phyloP scores from a whole-genome alignment of 2,888 invertebrate species.

The Piscicola geometra region DNA sequence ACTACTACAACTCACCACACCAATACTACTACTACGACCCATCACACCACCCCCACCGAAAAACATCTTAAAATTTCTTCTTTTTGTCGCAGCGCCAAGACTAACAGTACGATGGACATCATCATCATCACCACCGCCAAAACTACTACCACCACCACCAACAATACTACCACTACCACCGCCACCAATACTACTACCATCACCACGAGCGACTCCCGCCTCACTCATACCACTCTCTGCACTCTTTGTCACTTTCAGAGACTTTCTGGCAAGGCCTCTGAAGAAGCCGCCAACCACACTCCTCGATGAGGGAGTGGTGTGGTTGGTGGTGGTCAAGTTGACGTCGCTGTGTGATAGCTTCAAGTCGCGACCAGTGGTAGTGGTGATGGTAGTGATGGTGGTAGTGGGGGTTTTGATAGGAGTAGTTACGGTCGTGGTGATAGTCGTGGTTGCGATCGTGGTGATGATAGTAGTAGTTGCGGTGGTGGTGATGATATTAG shows the following conservation, averaged over 20 bases:
- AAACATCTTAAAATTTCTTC: too few relatives aligned
- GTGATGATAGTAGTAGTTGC: background rate
- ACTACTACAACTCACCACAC: too few relatives aligned
- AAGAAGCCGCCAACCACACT: background rate
- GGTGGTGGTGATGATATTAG: background rate
- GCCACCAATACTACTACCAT: background rate
- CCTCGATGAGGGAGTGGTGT: too few relatives aligned
- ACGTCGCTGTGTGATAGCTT: background rate
- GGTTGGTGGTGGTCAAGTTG: background rate
- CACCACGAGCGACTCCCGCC: background rate
- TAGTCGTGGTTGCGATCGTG: background rate
- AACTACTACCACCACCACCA: too few relatives aligned
- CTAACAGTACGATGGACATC: too few relatives aligned
- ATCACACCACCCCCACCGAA: too few relatives aligned
- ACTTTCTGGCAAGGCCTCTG: background rate
- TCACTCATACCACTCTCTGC: conserved; percentile 8
- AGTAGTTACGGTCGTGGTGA: background rate
- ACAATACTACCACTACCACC: too few relatives aligned
- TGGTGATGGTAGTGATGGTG: background rate
- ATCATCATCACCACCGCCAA: too few relatives aligned
- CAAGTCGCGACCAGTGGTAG: background rate
- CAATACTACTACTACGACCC: too few relatives aligned
- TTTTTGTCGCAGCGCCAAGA: too few relatives aligned
- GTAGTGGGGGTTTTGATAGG: background rate
- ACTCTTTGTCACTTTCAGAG: background rate